Base-by-base conservation (phyloP, 1,140 invertebrate genomes). In the Dendrolimus punctatus region DNA sequence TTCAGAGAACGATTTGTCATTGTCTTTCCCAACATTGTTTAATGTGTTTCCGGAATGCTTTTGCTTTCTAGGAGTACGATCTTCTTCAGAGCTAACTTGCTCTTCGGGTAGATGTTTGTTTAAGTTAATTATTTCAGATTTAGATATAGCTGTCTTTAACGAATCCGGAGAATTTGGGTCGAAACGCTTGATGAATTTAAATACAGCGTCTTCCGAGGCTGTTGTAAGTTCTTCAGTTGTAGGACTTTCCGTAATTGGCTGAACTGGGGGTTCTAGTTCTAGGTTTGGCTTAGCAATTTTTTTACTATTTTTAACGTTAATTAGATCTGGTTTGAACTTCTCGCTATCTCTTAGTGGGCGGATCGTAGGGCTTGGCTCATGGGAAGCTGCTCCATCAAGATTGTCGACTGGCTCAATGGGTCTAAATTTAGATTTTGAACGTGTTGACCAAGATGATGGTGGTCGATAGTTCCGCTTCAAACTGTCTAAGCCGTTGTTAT, bases 181-280 rank as follows among this genome's bases (percentile, higher is more conserved):
- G 51, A 88, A 88, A 4, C 84, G 73, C 55, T 86, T 87, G 40
- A 88, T 87, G 58, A 88, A 87, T 9, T 80, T 76, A 10, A 73
- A 70, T 0, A 87, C 75, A 4, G 79, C 63, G 47, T 81, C 80
- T 58, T 62, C 58, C 6, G 61, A 50, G 0, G 49, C 45, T 4
- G 36, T 53, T 60, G 49, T 8, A n/a, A 72, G 55, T 6, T 55
- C 63, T 40, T 68, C 72, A 43, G 68, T 64, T 5, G 65, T 57
- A 36, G 40, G 51, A 4, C 64, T 50, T 64, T 72, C 67, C 39
- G 68, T 73, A 3, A 64, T 69, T n/a, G 73, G 64, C 9, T 60
- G 51, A 7, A 71, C 53, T 4, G 68, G 76, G n/a, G 67, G 75
- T 6, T 46, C 55, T 8, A 83, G 57, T 23, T 79, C 65, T 46